phyloP scores from a whole-genome alignment of 2,113 vertebrate species.

The Prochilodus magdalenae region DNA sequence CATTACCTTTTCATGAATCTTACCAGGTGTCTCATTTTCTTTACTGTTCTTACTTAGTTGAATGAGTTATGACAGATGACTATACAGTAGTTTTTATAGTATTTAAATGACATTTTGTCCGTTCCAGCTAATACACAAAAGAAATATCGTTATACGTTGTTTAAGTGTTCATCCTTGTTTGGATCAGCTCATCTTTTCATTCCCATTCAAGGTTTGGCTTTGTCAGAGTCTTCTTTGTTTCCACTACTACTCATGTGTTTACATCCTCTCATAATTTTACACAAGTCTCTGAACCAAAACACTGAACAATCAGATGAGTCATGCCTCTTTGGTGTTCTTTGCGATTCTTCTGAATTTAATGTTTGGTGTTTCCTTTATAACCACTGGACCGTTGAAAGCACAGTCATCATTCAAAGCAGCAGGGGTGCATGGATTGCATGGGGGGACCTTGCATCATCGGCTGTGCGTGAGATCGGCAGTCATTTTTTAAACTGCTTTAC shows the following conservation, averaged over 20 bases:
- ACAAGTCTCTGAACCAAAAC: no score
- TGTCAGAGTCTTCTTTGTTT: neutral
- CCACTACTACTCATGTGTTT: neutral
- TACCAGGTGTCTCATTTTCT: no score
- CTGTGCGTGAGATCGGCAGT: neutral
- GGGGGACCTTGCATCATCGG: neutral
- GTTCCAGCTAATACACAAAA: no score
- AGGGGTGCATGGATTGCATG: neutral
- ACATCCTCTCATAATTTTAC: neutral
- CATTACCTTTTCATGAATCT: no score
- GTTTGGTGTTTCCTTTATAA: neutral
- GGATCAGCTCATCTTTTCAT: neutral
- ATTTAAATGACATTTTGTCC: no score
- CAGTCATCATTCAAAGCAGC: neutral
- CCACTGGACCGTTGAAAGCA: neutral
- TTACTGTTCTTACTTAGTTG: no score
- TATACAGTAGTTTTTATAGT: no score
- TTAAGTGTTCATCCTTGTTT: no score
- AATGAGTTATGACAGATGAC: no score
- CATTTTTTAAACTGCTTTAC: constrained; percentile 30
- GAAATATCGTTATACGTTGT: no score
- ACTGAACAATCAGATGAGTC: neutral
- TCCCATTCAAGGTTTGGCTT: neutral
- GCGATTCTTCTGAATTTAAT: neutral
- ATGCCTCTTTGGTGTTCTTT: neutral